Conservation (phyloP, 2,888 invertebrate genomes). For the Erebia palarica region DNA sequence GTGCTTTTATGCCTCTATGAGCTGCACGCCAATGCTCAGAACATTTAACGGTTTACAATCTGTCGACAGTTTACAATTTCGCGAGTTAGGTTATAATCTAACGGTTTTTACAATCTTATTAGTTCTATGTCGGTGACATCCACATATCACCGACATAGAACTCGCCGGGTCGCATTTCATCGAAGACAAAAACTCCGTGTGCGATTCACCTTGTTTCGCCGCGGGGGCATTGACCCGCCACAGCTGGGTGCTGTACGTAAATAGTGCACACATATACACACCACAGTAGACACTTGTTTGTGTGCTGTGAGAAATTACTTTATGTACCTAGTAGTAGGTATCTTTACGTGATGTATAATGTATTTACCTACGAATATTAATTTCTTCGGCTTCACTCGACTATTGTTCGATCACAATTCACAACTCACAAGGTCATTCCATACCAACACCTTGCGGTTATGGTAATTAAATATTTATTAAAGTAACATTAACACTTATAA, state of each 20-base stretch:
- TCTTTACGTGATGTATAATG: conserved; percentile 26
- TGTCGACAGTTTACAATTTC: too few relatives aligned
- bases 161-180: conserved; percentile 54
- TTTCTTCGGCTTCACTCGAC: conserved; percentile 2
- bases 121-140: too few relatives aligned
- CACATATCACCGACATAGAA: conserved; percentile 42
- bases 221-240: conserved; percentile 69
- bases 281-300: conserved; percentile 24
- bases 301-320: conserved; percentile 39
- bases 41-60: too few relatives aligned
- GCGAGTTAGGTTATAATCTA: too few relatives aligned
- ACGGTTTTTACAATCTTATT: too few relatives aligned
- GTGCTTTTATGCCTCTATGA: too few relatives aligned
- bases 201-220: conserved; percentile 77
- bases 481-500: not conserved
- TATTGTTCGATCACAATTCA: not conserved
- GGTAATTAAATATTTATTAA: not conserved
- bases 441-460: not conserved
- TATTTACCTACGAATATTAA: conserved; percentile 8
- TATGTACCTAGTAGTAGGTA: conserved; percentile 15
- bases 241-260: conserved; percentile 66
- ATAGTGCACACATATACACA: conserved; percentile 50
- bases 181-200: conserved; percentile 61
- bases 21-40: too few relatives aligned
- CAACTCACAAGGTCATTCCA: not conserved